A percentile compares a stretch with the other conserved stretches of the same genome.
Evolutionary conservation across 2,797 vertebrate genomes (phyloP).

Genomic region (Muscicapa striata): DNA sequence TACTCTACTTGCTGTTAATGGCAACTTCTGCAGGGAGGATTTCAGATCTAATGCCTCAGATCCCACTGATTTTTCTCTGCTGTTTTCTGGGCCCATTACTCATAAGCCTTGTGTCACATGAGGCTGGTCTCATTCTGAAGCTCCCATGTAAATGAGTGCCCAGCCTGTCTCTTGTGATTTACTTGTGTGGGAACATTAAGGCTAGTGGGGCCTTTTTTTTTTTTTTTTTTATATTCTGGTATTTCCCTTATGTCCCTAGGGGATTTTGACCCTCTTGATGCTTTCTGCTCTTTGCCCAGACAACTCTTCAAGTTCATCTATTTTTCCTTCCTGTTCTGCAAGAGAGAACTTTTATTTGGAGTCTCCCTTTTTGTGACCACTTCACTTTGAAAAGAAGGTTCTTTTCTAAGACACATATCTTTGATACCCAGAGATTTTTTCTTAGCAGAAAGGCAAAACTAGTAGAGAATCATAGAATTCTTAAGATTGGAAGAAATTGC

Average conservation of each 20-base stretch:
- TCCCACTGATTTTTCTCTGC: not conserved
- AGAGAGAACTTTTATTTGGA: constrained; percentile 18
- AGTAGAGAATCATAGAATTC: not conserved
- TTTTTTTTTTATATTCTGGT: not conserved
- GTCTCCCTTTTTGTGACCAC: constrained; percentile 12
- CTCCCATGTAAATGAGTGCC: constrained; percentile 34
- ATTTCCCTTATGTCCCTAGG: constrained; percentile 58
- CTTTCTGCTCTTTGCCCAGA: not conserved
- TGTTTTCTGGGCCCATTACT: constrained; percentile 17
- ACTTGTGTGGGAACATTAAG: constrained; percentile 33
- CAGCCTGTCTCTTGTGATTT: not conserved
- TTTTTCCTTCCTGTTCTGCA: constrained; percentile 36
- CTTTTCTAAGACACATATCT: not conserved
- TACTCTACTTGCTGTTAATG: not conserved
- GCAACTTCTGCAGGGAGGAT: not conserved
- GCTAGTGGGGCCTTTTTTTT: not conserved
- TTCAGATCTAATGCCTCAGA: not conserved
- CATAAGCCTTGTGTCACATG: constrained; percentile 45
- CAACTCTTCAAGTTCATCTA: not conserved
- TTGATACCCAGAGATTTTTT: not conserved
- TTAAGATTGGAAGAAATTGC: not conserved
- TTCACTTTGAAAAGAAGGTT: not conserved
- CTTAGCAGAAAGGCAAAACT: not conserved
- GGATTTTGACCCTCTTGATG: constrained; percentile 41
- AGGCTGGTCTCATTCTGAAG: constrained; percentile 36